Evolutionary conservation across 1,140 invertebrate species (phyloP).

Genomic region (Nomia melanderi): DNA sequence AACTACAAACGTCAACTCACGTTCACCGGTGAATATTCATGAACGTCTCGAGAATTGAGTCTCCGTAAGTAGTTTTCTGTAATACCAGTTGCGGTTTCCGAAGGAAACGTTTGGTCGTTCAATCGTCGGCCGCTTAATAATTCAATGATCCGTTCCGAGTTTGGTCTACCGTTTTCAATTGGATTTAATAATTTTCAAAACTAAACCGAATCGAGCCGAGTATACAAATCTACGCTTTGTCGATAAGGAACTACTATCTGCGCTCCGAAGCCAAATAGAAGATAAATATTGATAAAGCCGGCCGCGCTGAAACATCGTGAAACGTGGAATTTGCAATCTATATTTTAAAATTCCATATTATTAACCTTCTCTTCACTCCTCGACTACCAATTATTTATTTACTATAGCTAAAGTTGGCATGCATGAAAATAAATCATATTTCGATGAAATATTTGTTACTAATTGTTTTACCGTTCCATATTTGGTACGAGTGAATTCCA

Average conservation of each 20-base stretch:
- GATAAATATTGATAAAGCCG: constrained; percentile 2
- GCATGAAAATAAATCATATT: too few relatives aligned
- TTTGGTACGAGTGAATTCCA: too few relatives aligned
- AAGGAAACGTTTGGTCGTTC: not conserved
- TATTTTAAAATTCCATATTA: not conserved
- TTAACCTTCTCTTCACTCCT: not conserved
- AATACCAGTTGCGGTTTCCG: not conserved
- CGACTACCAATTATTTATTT: too few relatives aligned
- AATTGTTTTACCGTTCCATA: too few relatives aligned
- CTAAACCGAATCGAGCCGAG: not conserved
- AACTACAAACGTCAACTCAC: constrained; percentile 43
- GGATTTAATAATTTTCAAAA: not conserved
- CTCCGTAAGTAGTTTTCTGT: constrained; percentile 1
- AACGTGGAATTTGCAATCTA: too few relatives aligned
- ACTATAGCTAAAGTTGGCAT: too few relatives aligned
- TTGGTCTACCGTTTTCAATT: not conserved
- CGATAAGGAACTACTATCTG: not conserved
- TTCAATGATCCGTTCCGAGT: not conserved
- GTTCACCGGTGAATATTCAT: constrained; percentile 57
- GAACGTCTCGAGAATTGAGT: constrained; percentile 24
- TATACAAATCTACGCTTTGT: not conserved
- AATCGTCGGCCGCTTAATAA: not conserved
- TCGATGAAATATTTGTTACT: too few relatives aligned
- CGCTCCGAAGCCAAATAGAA: not conserved
- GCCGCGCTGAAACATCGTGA: not conserved